phyloP scores from a whole-genome alignment of 2,888 invertebrate species.

The Drosophila kuntzei region DNA sequence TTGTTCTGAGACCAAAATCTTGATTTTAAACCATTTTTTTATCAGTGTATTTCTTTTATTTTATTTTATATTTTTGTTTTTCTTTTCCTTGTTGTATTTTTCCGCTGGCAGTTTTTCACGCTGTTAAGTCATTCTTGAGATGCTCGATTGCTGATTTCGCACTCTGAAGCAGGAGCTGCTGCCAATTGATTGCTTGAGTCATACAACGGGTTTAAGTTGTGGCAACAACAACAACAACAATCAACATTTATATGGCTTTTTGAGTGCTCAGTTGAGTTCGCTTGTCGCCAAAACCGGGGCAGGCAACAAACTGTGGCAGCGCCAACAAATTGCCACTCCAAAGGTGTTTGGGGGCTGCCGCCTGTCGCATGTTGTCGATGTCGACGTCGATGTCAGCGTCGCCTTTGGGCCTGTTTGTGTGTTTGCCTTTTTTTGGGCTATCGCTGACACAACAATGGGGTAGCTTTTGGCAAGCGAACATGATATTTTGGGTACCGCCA shows the following conservation, averaged over 20 bases:
- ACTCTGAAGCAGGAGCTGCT: conserved; percentile 61
- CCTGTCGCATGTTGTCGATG: conserved; percentile 46
- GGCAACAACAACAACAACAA: conserved; percentile 25
- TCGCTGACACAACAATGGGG: conserved; percentile 78
- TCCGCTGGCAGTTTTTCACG: conserved; percentile 50
- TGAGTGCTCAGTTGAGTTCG: conserved; percentile 57
- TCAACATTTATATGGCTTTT: conserved; percentile 42
- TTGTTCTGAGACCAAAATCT: no score
- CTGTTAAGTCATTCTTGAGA: conserved; percentile 78
- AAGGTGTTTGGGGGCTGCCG: conserved; percentile 76
- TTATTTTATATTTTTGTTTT: conserved; percentile 11
- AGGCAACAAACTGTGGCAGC: conserved; percentile 49
- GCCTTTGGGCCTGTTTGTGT: conserved; percentile 61
- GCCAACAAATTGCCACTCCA: conserved; percentile 80
- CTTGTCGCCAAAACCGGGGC: conserved; percentile 70
- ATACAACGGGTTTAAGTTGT: conserved; percentile 69
- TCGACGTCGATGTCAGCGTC: conserved; percentile 32
- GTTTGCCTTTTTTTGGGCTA: conserved; percentile 56
- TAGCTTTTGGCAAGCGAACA: conserved; percentile 44
- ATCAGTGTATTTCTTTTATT: no score
- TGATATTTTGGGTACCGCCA: conserved; percentile 41
- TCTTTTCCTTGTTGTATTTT: conserved; percentile 4
- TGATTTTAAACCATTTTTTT: no score
- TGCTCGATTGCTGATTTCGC: conserved; percentile 73
- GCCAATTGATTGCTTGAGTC: conserved; percentile 80